Percentiles rank a stretch among this genome's conserved stretches.
These are phyloP conservation scores for Crotalus helleri DNA, from an alignment of 2,113 vertebrate species.

Conservation along the genomic window DNA sequence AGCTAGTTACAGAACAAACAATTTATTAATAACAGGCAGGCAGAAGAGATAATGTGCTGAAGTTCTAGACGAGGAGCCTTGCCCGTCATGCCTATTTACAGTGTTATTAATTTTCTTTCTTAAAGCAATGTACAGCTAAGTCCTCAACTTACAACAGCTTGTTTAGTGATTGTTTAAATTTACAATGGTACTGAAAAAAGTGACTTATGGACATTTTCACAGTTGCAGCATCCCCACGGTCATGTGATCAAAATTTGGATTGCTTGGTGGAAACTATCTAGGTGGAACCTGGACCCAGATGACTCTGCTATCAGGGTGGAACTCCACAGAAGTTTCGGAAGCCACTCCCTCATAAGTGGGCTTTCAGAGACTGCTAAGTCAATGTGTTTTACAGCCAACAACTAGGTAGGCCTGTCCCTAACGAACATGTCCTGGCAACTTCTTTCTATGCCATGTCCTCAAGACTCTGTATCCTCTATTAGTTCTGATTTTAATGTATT, in stretches of 20 bases:
- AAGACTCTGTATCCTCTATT: neutral
- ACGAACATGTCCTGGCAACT: neutral
- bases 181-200: neutral
- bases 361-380: neutral
- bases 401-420: neutral
- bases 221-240: neutral
- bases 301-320: neutral
- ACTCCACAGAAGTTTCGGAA: neutral
- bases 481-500: neutral
- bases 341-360: neutral
- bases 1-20: neutral
- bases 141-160: neutral
- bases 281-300: no score
- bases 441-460: neutral
- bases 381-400: neutral
- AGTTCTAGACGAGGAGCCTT: neutral
- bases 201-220: neutral
- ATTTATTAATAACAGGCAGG: neutral
- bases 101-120: neutral
- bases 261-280: no score
- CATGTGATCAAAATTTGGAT: neutral
- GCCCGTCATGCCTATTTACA: neutral
- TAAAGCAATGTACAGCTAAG: neutral
- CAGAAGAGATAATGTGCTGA: neutral
- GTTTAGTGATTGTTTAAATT: neutral